phyloP scores from a whole-genome alignment of 1,140 invertebrate species.

The Oedothorax gibbosus region DNA sequence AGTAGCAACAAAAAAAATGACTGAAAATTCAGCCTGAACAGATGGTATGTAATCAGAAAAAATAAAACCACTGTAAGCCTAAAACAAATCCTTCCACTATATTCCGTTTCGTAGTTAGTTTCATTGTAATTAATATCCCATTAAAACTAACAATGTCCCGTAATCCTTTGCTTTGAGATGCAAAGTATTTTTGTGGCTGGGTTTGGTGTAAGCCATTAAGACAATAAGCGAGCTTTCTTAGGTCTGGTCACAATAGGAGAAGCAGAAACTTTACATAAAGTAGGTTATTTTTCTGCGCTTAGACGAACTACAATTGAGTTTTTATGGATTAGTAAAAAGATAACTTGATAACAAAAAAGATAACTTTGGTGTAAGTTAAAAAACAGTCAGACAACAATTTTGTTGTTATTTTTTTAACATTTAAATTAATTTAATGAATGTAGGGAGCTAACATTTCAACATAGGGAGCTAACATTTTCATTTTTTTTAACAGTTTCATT shows the following conservation, averaged over 20 bases:
- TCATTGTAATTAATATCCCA: conserved; percentile 59
- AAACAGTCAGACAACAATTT: no score
- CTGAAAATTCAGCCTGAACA: conserved; percentile 11
- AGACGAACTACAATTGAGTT: conserved; percentile 7
- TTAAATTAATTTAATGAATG: no score
- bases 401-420: no score
- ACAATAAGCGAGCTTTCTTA: conserved; percentile 43
- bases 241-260: not conserved
- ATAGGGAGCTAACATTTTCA: no score
- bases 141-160: conserved; percentile 58
- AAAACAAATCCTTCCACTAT: conserved; percentile 53
- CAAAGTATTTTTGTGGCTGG: conserved; percentile 28
- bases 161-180: conserved; percentile 56
- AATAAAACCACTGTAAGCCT: conserved; percentile 26
- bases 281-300: conserved; percentile 32
- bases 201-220: conserved; percentile 28
- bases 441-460: no score
- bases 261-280: conserved; percentile 6
- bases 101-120: conserved; percentile 27
- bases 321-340: conserved; percentile 7
- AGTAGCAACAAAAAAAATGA: conserved; percentile 35
- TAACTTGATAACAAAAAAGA: no score
- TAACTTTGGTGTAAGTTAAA: no score
- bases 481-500: no score
- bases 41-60: conserved; percentile 45